Conservation (phyloP, 2,113 vertebrate genomes). For the Plecotus auritus region DNA sequence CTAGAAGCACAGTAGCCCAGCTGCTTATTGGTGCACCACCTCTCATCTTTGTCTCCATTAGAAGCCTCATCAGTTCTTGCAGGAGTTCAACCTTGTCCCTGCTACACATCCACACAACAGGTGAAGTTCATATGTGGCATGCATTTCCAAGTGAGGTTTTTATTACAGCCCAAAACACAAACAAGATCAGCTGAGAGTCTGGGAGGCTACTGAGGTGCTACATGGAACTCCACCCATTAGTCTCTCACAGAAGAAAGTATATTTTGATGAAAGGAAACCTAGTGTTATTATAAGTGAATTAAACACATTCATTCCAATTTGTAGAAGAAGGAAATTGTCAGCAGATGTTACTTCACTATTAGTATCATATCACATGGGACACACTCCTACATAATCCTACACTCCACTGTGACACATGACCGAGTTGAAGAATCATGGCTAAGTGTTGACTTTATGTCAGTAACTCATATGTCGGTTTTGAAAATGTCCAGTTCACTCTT, state of each 20-base stretch:
- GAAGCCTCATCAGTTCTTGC: neutral
- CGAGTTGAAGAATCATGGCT: neutral
- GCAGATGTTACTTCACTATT: neutral
- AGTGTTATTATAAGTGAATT: neutral
- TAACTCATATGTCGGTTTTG: neutral
- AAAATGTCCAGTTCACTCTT: neutral
- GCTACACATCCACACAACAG: neutral
- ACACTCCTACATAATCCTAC: neutral
- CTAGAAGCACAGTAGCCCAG: neutral
- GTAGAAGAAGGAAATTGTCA: neutral
- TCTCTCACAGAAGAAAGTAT: neutral
- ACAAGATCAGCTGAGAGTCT: neutral
- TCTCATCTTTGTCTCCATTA: neutral
- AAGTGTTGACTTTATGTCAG: neutral
- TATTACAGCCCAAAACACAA: neutral
- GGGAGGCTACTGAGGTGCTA: neutral
- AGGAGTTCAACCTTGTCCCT: neutral
- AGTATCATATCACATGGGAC: neutral
- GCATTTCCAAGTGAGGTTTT: neutral
- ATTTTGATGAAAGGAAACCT: neutral
- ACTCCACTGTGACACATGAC: neutral
- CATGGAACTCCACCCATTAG: neutral
- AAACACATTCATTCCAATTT: neutral
- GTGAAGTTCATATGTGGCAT: neutral
- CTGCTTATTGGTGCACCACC: rapidly evolving